These are phyloP conservation scores for Orthonychiurus folsomi DNA, from an alignment of 2,888 invertebrate genomes.

Conservation along the genomic window DNA sequence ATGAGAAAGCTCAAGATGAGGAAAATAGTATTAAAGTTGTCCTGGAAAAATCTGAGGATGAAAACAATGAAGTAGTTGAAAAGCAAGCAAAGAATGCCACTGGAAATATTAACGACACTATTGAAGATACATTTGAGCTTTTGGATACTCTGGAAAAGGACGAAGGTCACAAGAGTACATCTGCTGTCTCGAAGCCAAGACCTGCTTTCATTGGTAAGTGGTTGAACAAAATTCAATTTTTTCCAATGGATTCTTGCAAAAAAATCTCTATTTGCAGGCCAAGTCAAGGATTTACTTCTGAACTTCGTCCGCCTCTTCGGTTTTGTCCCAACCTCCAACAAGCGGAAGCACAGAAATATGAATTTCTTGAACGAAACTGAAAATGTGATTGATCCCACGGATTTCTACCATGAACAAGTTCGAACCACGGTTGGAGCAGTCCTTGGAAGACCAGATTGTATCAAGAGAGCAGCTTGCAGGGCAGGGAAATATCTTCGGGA, in stretches of 20 bases:
- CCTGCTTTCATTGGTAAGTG: slow-evolving; percentile 6
- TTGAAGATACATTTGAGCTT: neutral
- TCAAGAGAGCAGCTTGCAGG: slow-evolving; percentile 34
- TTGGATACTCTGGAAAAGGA: slow-evolving; percentile 7
- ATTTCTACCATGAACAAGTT: slow-evolving; percentile 29
- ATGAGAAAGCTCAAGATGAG: neutral
- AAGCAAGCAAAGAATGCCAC: neutral
- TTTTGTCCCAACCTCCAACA: neutral
- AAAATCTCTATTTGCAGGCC: slow-evolving; percentile 11
- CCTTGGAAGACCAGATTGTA: slow-evolving; percentile 34
- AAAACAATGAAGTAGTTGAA: neutral
- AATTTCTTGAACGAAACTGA: slow-evolving; percentile 6
- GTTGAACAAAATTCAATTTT: neutral
- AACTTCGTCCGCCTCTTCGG: slow-evolving; percentile 9
- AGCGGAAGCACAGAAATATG: slow-evolving; percentile 10
- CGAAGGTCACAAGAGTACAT: neutral
- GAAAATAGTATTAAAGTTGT: neutral
- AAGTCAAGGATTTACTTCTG: neutral
- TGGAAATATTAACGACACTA: neutral
- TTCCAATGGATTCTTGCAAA: neutral
- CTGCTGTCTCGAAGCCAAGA: neutral
- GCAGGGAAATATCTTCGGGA: slow-evolving; percentile 34
- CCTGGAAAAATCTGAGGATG: neutral
- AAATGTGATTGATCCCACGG: slow-evolving; percentile 12
- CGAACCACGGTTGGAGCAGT: slow-evolving; percentile 36